A percentile compares a stretch with the other conserved stretches of the same genome.
These are phyloP conservation scores for Psittacara wagleri DNA, from an alignment of 2,113 vertebrate species.

Conservation along the genomic window DNA sequence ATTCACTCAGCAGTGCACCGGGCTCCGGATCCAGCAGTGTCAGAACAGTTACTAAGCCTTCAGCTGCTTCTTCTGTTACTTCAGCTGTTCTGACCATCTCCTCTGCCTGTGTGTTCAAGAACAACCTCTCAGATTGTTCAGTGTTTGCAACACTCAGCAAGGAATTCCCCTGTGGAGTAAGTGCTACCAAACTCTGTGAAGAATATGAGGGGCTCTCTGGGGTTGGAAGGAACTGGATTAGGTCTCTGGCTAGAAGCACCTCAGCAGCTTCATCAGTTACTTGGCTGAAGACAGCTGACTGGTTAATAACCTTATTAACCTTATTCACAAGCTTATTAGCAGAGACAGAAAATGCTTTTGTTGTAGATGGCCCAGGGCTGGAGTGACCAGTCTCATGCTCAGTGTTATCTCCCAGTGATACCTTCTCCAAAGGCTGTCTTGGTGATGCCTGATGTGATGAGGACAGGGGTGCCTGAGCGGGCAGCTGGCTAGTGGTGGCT, in stretches of 20 bases:
- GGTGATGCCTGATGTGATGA: neutral
- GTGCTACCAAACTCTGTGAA: neutral
- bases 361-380: neutral
- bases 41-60: neutral
- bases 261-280: neutral
- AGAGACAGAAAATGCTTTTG: neutral
- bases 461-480: rapidly evolving
- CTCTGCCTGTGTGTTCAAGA: neutral
- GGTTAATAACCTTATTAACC: neutral
- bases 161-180: neutral
- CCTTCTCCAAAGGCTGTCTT: neutral
- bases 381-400: neutral
- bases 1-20: neutral
- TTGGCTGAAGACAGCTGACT: neutral
- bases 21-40: neutral
- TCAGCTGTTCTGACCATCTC: neutral
- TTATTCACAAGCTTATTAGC: neutral
- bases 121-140: neutral
- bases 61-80: neutral
- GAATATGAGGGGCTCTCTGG: neutral
- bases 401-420: rapidly evolving
- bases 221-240: neutral
- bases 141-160: neutral
- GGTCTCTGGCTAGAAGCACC: neutral
- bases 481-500: neutral